A percentile compares a stretch with the other conserved stretches of the same genome.
phyloP scores from a whole-genome alignment of 2,888 invertebrate species.

The Macaria notata region DNA sequence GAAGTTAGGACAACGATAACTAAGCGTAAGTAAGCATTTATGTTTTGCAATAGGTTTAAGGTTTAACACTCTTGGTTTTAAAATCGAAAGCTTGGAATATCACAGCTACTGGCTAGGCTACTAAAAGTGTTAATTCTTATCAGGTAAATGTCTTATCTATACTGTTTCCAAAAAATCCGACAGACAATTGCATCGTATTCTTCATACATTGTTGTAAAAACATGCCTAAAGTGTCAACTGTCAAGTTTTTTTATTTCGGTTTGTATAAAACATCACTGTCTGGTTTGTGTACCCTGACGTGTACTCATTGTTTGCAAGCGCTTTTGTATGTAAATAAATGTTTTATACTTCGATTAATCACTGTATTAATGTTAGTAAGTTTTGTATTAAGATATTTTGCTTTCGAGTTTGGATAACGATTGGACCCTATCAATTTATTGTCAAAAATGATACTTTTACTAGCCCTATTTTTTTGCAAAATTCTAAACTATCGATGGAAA shows the following conservation, averaged over 20 bases:
- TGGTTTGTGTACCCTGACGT: constrained; percentile 35
- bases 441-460: too few relatives aligned
- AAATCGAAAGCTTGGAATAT: too few relatives aligned
- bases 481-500: too few relatives aligned
- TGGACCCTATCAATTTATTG: background rate
- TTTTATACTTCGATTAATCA: constrained; percentile 33
- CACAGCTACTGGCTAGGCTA: too few relatives aligned
- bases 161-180: background rate
- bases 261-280: constrained; percentile 30
- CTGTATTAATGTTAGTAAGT: constrained; percentile 23
- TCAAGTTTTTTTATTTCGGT: constrained; percentile 22
- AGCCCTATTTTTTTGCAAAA: too few relatives aligned
- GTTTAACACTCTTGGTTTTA: too few relatives aligned
- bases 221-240: constrained; percentile 3
- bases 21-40: too few relatives aligned
- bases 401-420: constrained; percentile 24
- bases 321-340: constrained; percentile 39
- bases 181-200: constrained; percentile 24
- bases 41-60: too few relatives aligned
- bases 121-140: too few relatives aligned
- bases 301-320: constrained; percentile 35
- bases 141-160: too few relatives aligned
- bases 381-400: constrained; percentile 21
- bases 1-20: too few relatives aligned
- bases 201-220: constrained; percentile 25